Evolutionary conservation across 2,113 vertebrate genomes (phyloP), one percentile per base, ranked within the genome.

Genomic region (Stigmatopora nigra): DNA sequence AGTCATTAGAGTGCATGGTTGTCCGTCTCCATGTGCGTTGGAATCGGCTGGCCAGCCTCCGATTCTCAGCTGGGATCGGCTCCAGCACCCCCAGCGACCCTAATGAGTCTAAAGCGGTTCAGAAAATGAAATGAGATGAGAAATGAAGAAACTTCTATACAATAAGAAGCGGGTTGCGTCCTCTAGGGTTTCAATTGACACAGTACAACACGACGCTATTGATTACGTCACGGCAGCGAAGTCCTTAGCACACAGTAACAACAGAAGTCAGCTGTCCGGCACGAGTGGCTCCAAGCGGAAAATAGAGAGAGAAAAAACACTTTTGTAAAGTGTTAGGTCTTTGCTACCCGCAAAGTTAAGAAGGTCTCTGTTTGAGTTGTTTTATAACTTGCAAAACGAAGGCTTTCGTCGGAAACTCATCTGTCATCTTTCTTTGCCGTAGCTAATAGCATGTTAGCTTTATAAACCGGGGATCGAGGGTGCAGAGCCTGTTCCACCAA

Each of bases 201-300:
- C 47, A 46, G 3, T 4, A 10, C 63, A 47, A 4, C 35, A 17
- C 5, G 9, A 5, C 85, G 84, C 56, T 15, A 10, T 65, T 84
- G 78, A 86, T 88, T 87, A 88, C 80, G 81, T 61, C 78, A 84
- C 58, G 51, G 2, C 31, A 4, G n/a, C 22, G 53, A 64, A 25
- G 16, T 17, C 63, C 60, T 61, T 60, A 84, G 81, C 74, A 67
- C 77, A 68, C 22, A 84, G 83, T 77, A 86, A 80, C 72, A 83
- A 82, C 79, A 86, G 48, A 72, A 46, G 69, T 76, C 78, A 84
- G 81, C 82, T 86, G 82, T 73, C 78, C 16, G 12, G 20, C 16
- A 73, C 51, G 13, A 22, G 20, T 53, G 13, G 75, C 69, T 68
- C 70, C 31, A 13, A n/a, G 36, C 57, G 10, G 14, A 45, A 61